Evolutionary conservation across 2,113 vertebrate species (phyloP).

Genomic region (Poecilia latipinna): DNA sequence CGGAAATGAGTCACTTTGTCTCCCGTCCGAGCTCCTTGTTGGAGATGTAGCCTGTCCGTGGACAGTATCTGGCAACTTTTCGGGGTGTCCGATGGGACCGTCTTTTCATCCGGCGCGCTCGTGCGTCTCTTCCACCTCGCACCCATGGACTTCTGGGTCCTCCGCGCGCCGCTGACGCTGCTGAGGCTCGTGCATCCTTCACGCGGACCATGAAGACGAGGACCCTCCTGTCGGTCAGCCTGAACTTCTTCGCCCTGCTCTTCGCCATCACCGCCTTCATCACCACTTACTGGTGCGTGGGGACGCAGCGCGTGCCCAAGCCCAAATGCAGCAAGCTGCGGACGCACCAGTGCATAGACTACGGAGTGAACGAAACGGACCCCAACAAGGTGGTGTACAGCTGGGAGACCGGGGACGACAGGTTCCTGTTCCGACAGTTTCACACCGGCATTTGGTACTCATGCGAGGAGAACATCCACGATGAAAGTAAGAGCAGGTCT

Average conservation of each 20-base stretch:
- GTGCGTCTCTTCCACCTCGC: constrained; percentile 10
- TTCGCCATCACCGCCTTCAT: constrained; percentile 88
- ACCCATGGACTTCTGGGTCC: constrained; percentile 51
- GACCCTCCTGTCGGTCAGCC: constrained; percentile 87
- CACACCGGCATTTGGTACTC: constrained; percentile 96
- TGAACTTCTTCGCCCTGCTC: constrained; percentile 81
- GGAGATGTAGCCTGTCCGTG: not conserved
- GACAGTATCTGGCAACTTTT: not conserved
- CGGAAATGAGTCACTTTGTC: constrained; percentile 17
- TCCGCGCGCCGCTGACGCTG: constrained; percentile 17
- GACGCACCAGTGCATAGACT: constrained; percentile 89
- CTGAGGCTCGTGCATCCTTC: not conserved
- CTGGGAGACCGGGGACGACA: constrained; percentile 94
- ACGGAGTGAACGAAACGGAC: constrained; percentile 85
- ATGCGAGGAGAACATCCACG: constrained; percentile 90
- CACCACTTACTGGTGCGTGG: constrained; percentile 94
- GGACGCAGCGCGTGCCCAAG: constrained; percentile 86
- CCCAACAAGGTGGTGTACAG: constrained; percentile 90
- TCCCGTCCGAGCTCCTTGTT: constrained; percentile 6
- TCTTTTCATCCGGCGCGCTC: constrained; percentile 1
- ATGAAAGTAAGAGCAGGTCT: constrained; percentile 84
- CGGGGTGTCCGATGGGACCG: constrained; percentile 14
- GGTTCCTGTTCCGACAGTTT: constrained; percentile 90
- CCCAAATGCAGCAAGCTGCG: constrained; percentile 79
- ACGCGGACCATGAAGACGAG: constrained; percentile 89